Conservation (phyloP, 2,113 vertebrate genomes). For the Lagopus leucura region DNA sequence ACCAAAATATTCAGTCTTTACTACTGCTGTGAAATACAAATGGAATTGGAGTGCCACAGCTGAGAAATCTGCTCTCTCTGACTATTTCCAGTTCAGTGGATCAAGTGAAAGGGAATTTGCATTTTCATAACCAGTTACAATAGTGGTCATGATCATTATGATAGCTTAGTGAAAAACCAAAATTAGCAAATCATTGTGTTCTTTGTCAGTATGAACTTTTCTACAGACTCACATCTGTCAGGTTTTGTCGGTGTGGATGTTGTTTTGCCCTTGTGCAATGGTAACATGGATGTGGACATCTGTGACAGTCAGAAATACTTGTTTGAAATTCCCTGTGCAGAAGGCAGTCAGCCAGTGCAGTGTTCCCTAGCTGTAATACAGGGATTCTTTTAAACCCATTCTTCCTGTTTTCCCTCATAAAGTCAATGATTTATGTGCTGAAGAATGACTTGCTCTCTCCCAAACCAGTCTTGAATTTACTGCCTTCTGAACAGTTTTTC, state of each 20-base stretch:
- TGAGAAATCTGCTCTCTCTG: neutral
- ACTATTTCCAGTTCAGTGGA: constrained; percentile 53
- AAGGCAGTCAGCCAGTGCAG: neutral
- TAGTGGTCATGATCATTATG: constrained; percentile 31
- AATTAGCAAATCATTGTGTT: neutral
- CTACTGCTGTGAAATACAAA: constrained; percentile 8
- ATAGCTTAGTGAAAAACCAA: neutral
- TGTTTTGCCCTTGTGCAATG: neutral
- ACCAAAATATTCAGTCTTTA: neutral
- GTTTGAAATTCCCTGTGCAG: neutral
- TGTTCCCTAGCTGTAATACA: neutral
- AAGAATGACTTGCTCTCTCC: neutral
- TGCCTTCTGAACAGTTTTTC: neutral
- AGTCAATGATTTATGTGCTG: neutral
- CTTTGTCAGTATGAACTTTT: constrained; percentile 10
- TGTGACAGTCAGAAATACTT: neutral
- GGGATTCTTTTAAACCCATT: neutral
- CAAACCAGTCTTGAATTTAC: neutral
- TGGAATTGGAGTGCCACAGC: neutral
- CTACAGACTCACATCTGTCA: constrained; percentile 43
- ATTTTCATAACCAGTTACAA: constrained; percentile 62
- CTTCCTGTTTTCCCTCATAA: neutral
- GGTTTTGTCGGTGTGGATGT: constrained; percentile 27
- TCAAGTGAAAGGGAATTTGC: constrained; percentile 48
- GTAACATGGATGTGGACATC: neutral